Evolutionary conservation across 1,140 invertebrate species (phyloP).

Genomic region (Drosophila neocordata): DNA sequence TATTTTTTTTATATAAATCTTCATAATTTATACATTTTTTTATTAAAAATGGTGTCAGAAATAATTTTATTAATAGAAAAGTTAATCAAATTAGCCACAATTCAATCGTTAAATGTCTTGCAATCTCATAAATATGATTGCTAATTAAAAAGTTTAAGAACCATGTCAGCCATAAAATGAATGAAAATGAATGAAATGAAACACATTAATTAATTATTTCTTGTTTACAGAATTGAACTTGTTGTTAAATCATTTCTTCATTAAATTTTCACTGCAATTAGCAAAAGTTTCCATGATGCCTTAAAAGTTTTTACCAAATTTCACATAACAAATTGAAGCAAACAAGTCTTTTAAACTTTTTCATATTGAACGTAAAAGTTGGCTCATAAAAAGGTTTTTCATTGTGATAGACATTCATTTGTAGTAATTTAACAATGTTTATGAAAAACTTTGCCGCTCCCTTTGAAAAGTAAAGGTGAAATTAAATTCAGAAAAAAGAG

Average conservation of each 20-base stretch:
- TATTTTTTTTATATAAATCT: not conserved
- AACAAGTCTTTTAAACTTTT: conserved; percentile 2
- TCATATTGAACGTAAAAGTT: not conserved
- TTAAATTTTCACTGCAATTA: not conserved
- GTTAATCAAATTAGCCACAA: too few species aligned
- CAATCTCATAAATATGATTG: too few species aligned
- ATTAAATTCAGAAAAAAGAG: too few species aligned
- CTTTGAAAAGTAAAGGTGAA: conserved; percentile 1
- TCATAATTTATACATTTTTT: not conserved
- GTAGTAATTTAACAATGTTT: not conserved
- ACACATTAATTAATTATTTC: not conserved
- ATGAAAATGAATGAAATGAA: not conserved
- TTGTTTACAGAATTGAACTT: not conserved
- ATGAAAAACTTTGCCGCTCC: not conserved
- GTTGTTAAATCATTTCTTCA: not conserved
- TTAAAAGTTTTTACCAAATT: not conserved
- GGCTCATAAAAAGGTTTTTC: not conserved
- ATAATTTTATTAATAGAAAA: conserved; percentile 2
- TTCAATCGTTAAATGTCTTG: not conserved
- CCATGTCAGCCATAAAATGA: not conserved
- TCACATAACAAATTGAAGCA: not conserved
- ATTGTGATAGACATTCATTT: not conserved
- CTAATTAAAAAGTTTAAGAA: too few species aligned
- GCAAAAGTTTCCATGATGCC: not conserved
- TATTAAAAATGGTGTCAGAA: not conserved